Conservation (phyloP, 2,797 vertebrate genomes). For the Tragopan temminckii region DNA sequence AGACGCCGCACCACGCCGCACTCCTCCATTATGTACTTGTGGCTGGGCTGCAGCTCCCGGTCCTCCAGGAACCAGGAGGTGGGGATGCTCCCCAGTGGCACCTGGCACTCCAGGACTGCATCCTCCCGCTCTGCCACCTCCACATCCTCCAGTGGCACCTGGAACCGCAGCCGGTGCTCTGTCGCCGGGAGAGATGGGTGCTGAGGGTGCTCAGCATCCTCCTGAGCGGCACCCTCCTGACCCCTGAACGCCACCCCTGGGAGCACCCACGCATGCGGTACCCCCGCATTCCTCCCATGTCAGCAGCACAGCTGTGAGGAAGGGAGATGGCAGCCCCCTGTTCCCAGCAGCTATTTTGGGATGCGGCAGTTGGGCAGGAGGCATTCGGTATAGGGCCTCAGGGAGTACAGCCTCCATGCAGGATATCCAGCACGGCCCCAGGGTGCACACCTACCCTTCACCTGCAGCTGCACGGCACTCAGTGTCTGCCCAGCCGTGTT, state of each 20-base stretch:
- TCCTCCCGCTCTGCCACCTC: conserved; percentile 93
- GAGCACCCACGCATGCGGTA: not conserved
- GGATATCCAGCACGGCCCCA: too few species aligned
- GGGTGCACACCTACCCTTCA: conserved; percentile 86
- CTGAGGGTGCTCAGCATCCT: not conserved
- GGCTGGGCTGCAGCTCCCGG: conserved; percentile 92
- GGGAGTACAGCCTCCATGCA: not conserved
- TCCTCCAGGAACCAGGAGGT: conserved; percentile 98
- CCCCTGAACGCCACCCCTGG: not conserved
- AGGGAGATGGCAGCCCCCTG: not conserved
- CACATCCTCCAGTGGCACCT: conserved; percentile 92
- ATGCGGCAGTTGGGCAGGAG: not conserved
- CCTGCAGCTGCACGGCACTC: conserved; percentile 93
- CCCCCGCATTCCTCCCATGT: not conserved
- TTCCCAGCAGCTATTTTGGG: not conserved
- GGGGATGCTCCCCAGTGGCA: conserved; percentile 92
- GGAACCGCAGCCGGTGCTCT: conserved; percentile 94
- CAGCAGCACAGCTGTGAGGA: not conserved
- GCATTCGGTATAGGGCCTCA: not conserved
- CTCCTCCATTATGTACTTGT: conserved; percentile 96
- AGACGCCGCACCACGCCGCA: conserved; percentile 91
- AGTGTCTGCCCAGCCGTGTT: conserved; percentile 96
- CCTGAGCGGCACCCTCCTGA: not conserved
- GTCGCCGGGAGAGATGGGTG: not conserved
- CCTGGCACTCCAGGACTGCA: conserved; percentile 95